These are phyloP conservation scores for Tipula helvola DNA, from an alignment of 2,888 invertebrate species.

Conservation along the genomic window DNA sequence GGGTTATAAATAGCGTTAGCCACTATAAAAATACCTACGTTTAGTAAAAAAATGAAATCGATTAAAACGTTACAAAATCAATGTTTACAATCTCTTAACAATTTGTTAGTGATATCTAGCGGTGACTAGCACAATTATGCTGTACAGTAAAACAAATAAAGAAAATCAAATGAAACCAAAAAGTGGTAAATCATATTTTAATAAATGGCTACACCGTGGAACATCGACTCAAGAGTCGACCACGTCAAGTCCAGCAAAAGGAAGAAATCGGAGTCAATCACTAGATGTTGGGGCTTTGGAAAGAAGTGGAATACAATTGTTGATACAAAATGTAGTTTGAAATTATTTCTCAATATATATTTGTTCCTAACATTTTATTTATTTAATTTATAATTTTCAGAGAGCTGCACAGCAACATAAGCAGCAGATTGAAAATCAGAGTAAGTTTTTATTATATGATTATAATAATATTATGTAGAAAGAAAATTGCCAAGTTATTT, in stretches of 20 bases:
- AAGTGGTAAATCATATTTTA: slow-evolving; percentile 9
- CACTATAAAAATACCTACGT: neutral
- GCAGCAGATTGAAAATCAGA: slow-evolving; percentile 4
- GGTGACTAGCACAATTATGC: neutral
- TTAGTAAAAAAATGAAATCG: neutral
- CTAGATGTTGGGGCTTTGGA: slow-evolving; percentile 34
- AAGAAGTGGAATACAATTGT: slow-evolving; percentile 28
- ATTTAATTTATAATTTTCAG: neutral
- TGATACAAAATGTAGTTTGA: slow-evolving; percentile 26
- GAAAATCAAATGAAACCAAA: slow-evolving; percentile 5
- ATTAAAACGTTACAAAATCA: neutral
- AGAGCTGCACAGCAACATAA: slow-evolving; percentile 5
- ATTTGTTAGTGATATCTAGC: neutral
- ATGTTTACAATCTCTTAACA: neutral
- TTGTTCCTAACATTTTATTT: slow-evolving; percentile 15
- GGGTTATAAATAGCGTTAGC: neutral
- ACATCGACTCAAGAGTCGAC: neutral
- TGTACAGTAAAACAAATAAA: neutral
- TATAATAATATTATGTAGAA: neutral
- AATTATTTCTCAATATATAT: neutral
- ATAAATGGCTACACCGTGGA: slow-evolving; percentile 19
- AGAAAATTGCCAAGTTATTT: neutral
- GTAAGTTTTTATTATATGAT: neutral
- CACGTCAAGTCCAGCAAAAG: slow-evolving; percentile 12
- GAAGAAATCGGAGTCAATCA: slow-evolving; percentile 31